Evolutionary conservation across 2,888 invertebrate species (phyloP).

Genomic region (Nymphalis polychloros): DNA sequence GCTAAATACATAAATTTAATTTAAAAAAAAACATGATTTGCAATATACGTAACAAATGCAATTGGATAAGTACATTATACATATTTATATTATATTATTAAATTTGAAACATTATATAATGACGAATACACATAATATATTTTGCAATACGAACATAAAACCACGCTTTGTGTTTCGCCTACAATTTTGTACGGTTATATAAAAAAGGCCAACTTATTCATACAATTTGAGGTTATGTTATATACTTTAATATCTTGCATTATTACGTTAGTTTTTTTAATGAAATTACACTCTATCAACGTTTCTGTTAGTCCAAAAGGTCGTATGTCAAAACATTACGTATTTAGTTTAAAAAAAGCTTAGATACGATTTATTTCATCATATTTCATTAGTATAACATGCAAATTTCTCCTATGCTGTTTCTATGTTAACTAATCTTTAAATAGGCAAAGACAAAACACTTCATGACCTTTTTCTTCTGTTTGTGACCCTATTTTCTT

Average conservation of each 20-base stretch:
- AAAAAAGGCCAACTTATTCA: slow-evolving; percentile 37
- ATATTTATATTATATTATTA: slow-evolving; percentile 18
- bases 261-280: slow-evolving; percentile 35
- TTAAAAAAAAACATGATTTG: slow-evolving; percentile 17
- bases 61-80: slow-evolving; percentile 28
- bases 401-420: too few relatives aligned
- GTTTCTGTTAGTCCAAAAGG: too few relatives aligned
- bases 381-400: too few relatives aligned
- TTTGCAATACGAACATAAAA: background rate
- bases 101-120: slow-evolving; percentile 16
- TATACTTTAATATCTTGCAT: slow-evolving; percentile 39
- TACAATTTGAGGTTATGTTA: slow-evolving; percentile 42
- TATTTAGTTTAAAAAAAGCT: too few relatives aligned
- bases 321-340: too few relatives aligned
- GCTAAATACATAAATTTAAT: background rate
- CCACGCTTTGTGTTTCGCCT: background rate
- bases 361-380: too few relatives aligned
- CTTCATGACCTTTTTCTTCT: too few relatives aligned
- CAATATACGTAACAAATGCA: slow-evolving; percentile 39
- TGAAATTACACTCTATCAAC: slow-evolving; percentile 20
- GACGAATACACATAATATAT: background rate
- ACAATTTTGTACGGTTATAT: slow-evolving; percentile 45
- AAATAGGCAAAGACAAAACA: too few relatives aligned
- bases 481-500: too few relatives aligned
- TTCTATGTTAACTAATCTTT: too few relatives aligned